These are phyloP conservation scores for Heterochromis multidens DNA, from an alignment of 2,113 vertebrate genomes.

Conservation along the genomic window DNA sequence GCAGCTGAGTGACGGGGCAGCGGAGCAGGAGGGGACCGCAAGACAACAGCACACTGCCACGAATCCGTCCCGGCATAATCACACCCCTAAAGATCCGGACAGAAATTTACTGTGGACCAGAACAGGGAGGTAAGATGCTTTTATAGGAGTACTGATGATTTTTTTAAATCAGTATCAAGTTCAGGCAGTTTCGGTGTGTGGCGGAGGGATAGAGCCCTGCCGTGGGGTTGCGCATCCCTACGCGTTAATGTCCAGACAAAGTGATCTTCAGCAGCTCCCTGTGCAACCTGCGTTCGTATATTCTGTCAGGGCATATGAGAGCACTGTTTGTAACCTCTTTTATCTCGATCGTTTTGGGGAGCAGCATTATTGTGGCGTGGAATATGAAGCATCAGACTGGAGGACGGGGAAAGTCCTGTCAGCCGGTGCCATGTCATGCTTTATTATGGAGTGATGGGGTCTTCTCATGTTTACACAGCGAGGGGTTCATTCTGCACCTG, in stretches of 20 bases:
- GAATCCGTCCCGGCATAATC: slow-evolving; percentile 7
- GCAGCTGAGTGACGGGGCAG: slow-evolving; percentile 72
- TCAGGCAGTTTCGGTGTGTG: not conserved
- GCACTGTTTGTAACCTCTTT: not conserved
- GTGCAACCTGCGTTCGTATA: not conserved
- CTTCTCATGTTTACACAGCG: not conserved
- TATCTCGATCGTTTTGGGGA: not conserved
- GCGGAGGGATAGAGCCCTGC: not conserved
- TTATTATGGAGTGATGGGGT: not conserved
- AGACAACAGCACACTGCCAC: slow-evolving; percentile 27
- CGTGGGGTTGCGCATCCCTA: not conserved
- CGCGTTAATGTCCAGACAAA: slow-evolving; percentile 3
- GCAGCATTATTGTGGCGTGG: not conserved
- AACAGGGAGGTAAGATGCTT: slow-evolving; percentile 37
- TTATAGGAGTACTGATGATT: not conserved
- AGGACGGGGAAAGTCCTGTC: slow-evolving; percentile 7
- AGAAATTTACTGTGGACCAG: not conserved
- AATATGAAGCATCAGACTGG: not conserved
- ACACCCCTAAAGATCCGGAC: slow-evolving; percentile 6
- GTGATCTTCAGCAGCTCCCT: slow-evolving; percentile 3
- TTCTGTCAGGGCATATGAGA: not conserved
- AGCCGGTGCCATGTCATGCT: slow-evolving; percentile 24
- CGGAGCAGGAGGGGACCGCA: slow-evolving; percentile 41
- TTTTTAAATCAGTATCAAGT: not conserved
- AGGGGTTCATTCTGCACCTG: not conserved